Conservation (phyloP, 2,113 vertebrate genomes). For the Colossoma macropomum region DNA sequence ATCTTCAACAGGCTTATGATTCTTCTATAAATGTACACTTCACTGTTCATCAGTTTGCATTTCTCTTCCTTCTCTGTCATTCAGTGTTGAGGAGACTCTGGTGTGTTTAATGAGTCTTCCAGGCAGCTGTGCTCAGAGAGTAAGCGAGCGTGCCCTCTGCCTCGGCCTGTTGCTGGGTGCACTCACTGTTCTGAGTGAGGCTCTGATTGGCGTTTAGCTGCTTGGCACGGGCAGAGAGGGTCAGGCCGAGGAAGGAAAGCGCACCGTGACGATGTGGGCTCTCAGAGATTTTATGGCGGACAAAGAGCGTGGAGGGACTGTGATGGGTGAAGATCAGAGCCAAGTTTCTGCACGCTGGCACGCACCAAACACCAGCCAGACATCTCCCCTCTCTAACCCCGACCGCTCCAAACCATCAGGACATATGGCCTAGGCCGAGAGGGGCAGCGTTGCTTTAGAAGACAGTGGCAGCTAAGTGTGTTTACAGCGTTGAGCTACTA, state of each 20-base stretch:
- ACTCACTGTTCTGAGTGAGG: conserved; percentile 4
- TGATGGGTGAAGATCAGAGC: conserved; percentile 17
- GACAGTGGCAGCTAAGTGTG: too few species aligned
- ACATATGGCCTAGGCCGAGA: not conserved
- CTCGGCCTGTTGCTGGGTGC: conserved; percentile 21
- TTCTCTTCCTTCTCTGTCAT: not conserved
- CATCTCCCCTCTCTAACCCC: not conserved
- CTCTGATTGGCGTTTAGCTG: conserved; percentile 39
- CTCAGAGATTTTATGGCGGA: conserved; percentile 52
- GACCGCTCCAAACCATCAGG: not conserved
- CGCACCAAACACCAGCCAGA: not conserved
- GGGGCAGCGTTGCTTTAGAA: not conserved
- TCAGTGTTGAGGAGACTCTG: not conserved
- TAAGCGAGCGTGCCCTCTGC: conserved; percentile 8
- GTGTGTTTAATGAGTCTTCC: not conserved
- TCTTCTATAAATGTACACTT: too few species aligned
- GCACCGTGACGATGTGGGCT: conserved; percentile 50
- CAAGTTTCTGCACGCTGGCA: conserved; percentile 34
- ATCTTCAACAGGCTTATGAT: too few species aligned
- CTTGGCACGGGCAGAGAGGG: conserved; percentile 47
- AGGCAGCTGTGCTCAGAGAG: not conserved
- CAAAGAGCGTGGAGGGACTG: conserved; percentile 32
- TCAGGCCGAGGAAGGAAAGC: conserved; percentile 45
- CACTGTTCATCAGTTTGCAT: too few species aligned
- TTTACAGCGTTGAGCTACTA: not conserved